Conservation (phyloP, 2,888 invertebrate species). For the Dilophus febrilis region DNA sequence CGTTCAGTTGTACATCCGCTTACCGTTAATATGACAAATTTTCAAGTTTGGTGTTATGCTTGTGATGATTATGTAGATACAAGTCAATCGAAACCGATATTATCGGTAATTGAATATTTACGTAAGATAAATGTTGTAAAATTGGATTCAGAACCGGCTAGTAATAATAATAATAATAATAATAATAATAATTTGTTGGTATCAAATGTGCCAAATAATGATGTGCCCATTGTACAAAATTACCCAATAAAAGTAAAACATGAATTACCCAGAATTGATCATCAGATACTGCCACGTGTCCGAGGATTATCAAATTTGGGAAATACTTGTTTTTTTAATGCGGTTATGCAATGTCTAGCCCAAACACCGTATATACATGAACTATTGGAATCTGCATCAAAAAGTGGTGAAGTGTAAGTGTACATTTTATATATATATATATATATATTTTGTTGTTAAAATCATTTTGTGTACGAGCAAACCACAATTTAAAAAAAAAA, state of each 20-base stretch:
- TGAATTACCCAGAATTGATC: too few relatives aligned
- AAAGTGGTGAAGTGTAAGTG: conserved; percentile 30
- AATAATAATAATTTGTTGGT: too few relatives aligned
- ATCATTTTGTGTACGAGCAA: too few relatives aligned
- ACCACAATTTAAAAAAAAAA: too few relatives aligned
- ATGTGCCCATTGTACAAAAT: too few relatives aligned
- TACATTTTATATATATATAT: neutral
- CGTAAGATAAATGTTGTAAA: neutral
- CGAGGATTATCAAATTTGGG: conserved; percentile 81
- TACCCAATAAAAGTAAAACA: too few relatives aligned
- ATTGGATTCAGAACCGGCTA: neutral
- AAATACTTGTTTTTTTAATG: conserved; percentile 95
- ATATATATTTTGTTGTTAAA: too few relatives aligned
- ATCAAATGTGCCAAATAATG: too few relatives aligned
- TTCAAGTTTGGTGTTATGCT: conserved; percentile 62
- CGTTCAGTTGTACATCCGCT: conserved; percentile 61
- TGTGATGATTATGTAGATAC: conserved; percentile 54
- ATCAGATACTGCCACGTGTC: conserved; percentile 37
- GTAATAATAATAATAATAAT: too few relatives aligned
- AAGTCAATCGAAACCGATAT: conserved; percentile 31
- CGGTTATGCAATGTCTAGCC: conserved; percentile 82
- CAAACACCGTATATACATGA: conserved; percentile 60
- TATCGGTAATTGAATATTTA: conserved; percentile 16
- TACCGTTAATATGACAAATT: conserved; percentile 50
- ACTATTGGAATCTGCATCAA: conserved; percentile 3